Conservation (phyloP, 2,113 vertebrate genomes). For the Conger conger region DNA sequence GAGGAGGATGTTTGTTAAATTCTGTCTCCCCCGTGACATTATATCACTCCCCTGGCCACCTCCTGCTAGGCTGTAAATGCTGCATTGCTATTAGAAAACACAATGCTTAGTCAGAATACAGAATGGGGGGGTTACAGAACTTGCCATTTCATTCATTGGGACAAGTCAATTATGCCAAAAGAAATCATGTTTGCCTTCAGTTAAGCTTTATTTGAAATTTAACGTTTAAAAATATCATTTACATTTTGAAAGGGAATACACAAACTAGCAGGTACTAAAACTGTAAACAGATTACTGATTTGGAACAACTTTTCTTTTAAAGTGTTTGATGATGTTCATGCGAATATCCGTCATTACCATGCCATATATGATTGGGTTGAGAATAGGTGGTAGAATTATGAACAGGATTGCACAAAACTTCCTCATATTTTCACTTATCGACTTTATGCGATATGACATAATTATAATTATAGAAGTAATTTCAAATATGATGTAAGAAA, state of each 20-base stretch:
- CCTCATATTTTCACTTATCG: slow-evolving; percentile 39
- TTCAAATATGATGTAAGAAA: slow-evolving; percentile 46
- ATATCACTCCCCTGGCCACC: no score
- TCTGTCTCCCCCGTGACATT: no score
- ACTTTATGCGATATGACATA: slow-evolving; percentile 39
- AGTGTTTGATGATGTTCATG: slow-evolving; percentile 36
- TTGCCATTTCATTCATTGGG: background rate
- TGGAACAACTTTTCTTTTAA: background rate
- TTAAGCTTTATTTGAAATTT: slow-evolving; percentile 31
- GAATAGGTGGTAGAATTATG: slow-evolving; percentile 43
- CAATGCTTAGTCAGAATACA: no score
- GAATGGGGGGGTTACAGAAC: background rate
- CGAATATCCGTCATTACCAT: slow-evolving; percentile 54
- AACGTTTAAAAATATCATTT: background rate
- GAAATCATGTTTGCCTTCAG: no score
- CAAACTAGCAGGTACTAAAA: background rate
- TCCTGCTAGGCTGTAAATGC: no score
- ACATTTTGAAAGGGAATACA: background rate
- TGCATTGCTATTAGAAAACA: no score
- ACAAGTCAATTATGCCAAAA: no score
- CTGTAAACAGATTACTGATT: background rate
- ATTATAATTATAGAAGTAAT: slow-evolving; percentile 17
- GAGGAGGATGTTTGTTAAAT: no score
- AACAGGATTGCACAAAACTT: slow-evolving; percentile 51
- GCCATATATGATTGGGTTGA: slow-evolving; percentile 58